Evolutionary conservation across 2,797 vertebrate genomes (phyloP), one percentile per base, ranked within the genome.

Genomic region (Falco concolor): DNA sequence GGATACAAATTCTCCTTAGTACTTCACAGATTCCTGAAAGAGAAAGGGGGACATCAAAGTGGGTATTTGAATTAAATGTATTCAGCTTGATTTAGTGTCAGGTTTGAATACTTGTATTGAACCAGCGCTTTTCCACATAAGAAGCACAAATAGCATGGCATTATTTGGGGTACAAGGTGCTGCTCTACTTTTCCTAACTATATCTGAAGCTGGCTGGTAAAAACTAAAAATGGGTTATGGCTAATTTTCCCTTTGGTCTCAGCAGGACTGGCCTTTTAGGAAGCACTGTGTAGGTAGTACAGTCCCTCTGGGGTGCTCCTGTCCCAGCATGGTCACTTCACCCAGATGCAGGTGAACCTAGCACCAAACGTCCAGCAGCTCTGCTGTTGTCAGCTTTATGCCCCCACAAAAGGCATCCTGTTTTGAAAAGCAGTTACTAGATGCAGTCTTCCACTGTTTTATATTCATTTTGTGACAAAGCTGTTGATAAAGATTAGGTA

Each of bases 111-210:
- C 3, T 78, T 75, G 27, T 21, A 4, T 13, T 27, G 19, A 50
- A 5, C 8, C 14, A 13, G 1, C 22, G 20, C 6, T 81, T 90
- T 80, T 64, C 54, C 34, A 24, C 5, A 2, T 4, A 19, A 40
- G 40, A 68, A 45, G n/a, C 8, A 13, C 17, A 36, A 81, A 44
- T 9, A 47, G 2, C 0, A 1, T 4, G 12, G 9, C 9, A 7
- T 27, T 4, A 3, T 61, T 40, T 40, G 23, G 59, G 44, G 10
- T 1, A 4, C 14, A 68, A 20, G 8, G 14, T 3, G 0, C 18
- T 60, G 34, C 8, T 65, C 23, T 64, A 0, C 13, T 34, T 45
- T 86, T 45, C 38, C 50, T 65, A 13, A 22, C 4, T 25, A 1
- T 20, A 23, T 27, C 50, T 72, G 77, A 74, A 56, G 27, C 2